These are phyloP conservation scores for Mechanitis mazaeus DNA, from an alignment of 2,888 invertebrate species.

Conservation along the genomic window DNA sequence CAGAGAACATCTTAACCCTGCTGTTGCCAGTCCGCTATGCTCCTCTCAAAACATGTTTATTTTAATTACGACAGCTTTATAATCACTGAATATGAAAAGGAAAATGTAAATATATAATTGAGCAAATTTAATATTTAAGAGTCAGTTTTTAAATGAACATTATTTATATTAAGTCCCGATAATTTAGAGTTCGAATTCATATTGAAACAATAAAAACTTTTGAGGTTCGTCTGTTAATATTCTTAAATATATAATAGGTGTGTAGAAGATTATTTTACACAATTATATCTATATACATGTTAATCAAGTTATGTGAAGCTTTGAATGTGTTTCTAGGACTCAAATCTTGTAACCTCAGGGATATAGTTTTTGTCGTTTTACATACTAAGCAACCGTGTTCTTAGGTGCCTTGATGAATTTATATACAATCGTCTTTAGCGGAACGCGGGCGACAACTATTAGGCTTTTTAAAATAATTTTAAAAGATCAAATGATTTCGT, in stretches of 20 bases:
- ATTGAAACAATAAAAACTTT: conserved; percentile 17
- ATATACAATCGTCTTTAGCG: no score
- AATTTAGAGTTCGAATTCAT: conserved; percentile 15
- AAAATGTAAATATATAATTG: conserved; percentile 25
- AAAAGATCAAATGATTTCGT: no score
- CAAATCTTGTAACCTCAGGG: no score
- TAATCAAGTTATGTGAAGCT: no score
- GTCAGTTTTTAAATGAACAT: conserved; percentile 23
- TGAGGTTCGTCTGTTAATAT: neutral
- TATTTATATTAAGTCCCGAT: conserved; percentile 24
- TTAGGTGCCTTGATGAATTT: neutral
- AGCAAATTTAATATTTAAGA: conserved; percentile 6
- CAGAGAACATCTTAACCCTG: conserved; percentile 54
- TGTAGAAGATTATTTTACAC: no score
- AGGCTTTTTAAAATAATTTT: no score
- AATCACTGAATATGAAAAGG: conserved; percentile 28
- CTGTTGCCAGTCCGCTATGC: conserved; percentile 33
- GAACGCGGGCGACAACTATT: no score
- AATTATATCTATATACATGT: no score
- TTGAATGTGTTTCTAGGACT: no score
- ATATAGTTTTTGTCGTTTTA: no score
- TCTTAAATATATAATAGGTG: no score
- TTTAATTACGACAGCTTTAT: conserved; percentile 40
- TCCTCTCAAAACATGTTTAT: conserved; percentile 50
- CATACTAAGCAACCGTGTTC: no score